These are phyloP conservation scores for Microtus richardsoni DNA, from an alignment of 2,113 vertebrate species.

Conservation along the genomic window DNA sequence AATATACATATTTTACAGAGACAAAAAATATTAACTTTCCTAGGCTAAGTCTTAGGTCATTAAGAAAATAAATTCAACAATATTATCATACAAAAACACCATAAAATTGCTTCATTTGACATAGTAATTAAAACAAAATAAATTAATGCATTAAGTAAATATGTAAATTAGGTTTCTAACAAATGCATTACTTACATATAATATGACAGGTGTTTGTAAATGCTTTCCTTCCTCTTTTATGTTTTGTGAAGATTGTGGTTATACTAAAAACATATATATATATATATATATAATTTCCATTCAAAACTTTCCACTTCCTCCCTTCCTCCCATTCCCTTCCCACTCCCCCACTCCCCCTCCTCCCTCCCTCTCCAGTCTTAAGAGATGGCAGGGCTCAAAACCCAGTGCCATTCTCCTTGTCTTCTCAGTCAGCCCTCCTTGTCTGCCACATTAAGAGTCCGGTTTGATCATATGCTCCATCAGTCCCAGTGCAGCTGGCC, in stretches of 20 bases:
- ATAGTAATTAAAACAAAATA: background rate
- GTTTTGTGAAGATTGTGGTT: background rate
- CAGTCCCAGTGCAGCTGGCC: no score
- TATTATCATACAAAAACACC: background rate
- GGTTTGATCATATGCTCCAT: no score
- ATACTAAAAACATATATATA: background rate
- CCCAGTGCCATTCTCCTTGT: no score
- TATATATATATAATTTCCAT: no score
- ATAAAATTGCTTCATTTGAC: background rate
- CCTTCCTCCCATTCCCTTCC: no score
- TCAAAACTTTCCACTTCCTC: no score
- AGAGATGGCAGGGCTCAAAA: no score
- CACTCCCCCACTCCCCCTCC: no score
- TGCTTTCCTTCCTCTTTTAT: background rate
- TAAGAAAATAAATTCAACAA: background rate
- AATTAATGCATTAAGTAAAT: background rate
- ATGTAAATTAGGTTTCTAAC: background rate
- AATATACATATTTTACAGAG: background rate
- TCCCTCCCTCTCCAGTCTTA: no score
- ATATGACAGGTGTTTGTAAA: background rate
- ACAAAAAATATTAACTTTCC: background rate
- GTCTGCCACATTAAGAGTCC: no score
- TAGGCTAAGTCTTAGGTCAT: background rate
- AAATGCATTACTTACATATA: background rate
- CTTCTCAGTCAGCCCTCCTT: no score